Evolutionary conservation across 2,888 invertebrate species (phyloP).

Genomic region (Cephus pulcher): DNA sequence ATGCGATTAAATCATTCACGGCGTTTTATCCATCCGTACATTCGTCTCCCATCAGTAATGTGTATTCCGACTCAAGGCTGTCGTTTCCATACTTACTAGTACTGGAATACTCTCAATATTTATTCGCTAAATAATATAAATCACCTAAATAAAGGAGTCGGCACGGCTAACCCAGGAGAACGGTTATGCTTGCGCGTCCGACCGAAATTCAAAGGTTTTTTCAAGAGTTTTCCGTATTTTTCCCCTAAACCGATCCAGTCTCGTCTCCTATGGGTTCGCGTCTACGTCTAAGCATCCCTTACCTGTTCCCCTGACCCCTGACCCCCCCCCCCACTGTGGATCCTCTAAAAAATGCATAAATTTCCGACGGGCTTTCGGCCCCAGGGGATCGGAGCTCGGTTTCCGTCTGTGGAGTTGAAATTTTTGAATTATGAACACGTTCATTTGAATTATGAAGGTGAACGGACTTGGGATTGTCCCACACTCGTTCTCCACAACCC

Average conservation of each 20-base stretch:
- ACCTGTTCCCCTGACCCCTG: background rate
- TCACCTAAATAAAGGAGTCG: slow-evolving; percentile 5
- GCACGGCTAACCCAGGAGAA: slow-evolving; percentile 1
- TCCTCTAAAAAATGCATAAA: slow-evolving; percentile 23
- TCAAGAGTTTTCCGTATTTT: background rate
- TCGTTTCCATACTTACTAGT: background rate
- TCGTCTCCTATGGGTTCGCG: no score
- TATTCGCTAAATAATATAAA: slow-evolving; percentile 18
- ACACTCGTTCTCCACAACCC: background rate
- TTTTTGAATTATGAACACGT: slow-evolving; percentile 29
- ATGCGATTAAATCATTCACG: background rate
- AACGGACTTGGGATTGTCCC: slow-evolving; percentile 5
- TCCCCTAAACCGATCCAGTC: no score
- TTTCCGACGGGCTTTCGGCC: slow-evolving; percentile 21
- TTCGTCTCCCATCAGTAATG: background rate
- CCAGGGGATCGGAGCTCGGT: slow-evolving; percentile 13
- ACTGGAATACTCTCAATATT: slow-evolving; percentile 13
- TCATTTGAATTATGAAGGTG: slow-evolving; percentile 26
- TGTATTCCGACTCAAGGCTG: background rate
- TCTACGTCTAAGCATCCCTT: background rate
- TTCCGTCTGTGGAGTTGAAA: slow-evolving; percentile 23
- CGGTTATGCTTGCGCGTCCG: background rate
- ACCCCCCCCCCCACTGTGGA: background rate
- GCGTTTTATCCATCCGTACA: background rate
- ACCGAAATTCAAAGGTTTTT: background rate